phyloP scores from a whole-genome alignment of 2,888 invertebrate species.

The Willowsia nigromaculata region DNA sequence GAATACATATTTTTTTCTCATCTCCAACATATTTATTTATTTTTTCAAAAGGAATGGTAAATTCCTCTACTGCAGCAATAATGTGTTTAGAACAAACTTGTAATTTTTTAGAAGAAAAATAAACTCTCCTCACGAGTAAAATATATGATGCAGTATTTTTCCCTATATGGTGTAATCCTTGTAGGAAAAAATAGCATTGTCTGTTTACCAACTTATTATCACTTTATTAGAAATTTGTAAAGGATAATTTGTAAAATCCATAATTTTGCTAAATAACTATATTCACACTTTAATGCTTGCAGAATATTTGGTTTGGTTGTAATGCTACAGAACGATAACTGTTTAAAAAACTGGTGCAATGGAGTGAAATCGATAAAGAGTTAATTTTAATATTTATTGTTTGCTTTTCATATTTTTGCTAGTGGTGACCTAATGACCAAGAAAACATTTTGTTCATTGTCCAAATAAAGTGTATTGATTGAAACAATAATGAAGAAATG shows the following conservation, averaged over 20 bases:
- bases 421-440: conserved; percentile 24
- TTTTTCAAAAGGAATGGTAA: neutral
- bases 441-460: neutral
- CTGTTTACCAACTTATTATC: no score
- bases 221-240: neutral
- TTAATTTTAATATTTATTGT: neutral
- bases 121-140: no score
- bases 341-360: no score
- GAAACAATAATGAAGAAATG: neutral
- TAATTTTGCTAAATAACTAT: no score
- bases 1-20: neutral
- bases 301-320: no score
- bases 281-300: no score
- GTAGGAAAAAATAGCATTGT: neutral
- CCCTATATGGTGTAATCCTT: conserved; percentile 41
- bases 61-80: no score
- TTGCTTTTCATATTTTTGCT: neutral
- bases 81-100: no score
- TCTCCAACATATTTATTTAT: neutral
- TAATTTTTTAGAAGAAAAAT: no score
- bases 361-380: neutral
- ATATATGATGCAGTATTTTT: conserved; percentile 31
- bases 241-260: neutral
- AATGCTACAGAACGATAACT: no score
- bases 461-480: neutral